These are phyloP conservation scores for Aricia artaxerxes DNA, from an alignment of 2,888 invertebrate genomes.

Conservation along the genomic window DNA sequence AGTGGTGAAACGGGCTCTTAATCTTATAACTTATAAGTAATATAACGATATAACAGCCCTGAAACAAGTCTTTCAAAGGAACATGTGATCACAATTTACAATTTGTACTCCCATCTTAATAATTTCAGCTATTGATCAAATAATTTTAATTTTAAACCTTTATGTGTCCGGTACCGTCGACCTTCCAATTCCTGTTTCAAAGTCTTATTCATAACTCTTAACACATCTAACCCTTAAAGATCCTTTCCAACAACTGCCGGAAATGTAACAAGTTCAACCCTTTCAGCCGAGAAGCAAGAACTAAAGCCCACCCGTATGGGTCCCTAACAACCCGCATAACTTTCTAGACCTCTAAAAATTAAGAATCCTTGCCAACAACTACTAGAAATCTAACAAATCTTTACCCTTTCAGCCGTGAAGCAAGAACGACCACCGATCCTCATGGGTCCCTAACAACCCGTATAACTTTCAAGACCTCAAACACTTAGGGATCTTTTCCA, in stretches of 20 bases:
- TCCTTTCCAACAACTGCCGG: background rate
- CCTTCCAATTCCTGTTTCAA: too few species aligned
- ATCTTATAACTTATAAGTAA: too few species aligned
- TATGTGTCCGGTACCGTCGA: too few species aligned
- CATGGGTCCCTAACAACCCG: conserved; percentile 67
- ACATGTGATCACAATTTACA: too few species aligned
- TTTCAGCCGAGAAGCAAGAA: conserved; percentile 88
- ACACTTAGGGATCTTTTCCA: background rate
- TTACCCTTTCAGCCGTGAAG: conserved; percentile 75
- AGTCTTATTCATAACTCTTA: too few species aligned
- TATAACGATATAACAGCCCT: too few species aligned
- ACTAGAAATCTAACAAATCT: background rate
- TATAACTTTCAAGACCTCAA: background rate
- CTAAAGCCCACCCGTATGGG: conserved; percentile 86
- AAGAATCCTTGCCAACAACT: background rate
- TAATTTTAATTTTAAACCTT: too few species aligned
- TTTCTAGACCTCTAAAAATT: background rate
- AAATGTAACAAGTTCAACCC: background rate
- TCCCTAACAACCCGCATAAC: conserved; percentile 52
- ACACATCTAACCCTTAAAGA: background rate
- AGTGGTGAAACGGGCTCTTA: too few species aligned
- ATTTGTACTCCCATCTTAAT: too few species aligned
- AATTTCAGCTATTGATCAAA: too few species aligned
- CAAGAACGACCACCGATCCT: conserved; percentile 91
- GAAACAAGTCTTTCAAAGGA: too few species aligned